A percentile compares a stretch with the other conserved stretches of the same genome.
phyloP scores from a whole-genome alignment of 2,113 vertebrate genomes.

The Arvicanthis niloticus region DNA sequence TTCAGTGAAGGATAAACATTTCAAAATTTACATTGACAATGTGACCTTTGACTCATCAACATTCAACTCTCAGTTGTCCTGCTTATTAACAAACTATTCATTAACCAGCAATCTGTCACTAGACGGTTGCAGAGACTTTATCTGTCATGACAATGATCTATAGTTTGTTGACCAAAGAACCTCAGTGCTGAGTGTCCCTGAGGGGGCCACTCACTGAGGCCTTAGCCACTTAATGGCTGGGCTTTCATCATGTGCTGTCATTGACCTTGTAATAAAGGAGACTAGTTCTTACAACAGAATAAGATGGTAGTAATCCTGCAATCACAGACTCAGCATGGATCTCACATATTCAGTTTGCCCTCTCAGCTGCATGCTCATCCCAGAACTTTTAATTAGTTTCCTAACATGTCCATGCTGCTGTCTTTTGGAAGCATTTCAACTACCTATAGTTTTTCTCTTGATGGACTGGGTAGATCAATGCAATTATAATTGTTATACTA shows the following conservation, averaged over 20 bases:
- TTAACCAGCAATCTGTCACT: constrained; percentile 83
- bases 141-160: constrained; percentile 78
- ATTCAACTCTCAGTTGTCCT: constrained; percentile 76
- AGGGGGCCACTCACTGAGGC: constrained; percentile 60
- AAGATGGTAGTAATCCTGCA: neutral
- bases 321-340: constrained; percentile 34
- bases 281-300: constrained; percentile 3
- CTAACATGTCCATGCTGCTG: constrained; percentile 69
- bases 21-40: constrained; percentile 63
- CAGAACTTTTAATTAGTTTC: constrained; percentile 65
- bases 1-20: constrained; percentile 65
- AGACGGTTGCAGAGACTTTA: constrained; percentile 78
- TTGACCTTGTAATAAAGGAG: constrained; percentile 54
- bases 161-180: constrained; percentile 65
- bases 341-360: constrained; percentile 43
- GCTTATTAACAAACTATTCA: constrained; percentile 80
- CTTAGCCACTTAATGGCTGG: neutral
- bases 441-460: constrained; percentile 27
- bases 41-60: constrained; percentile 78
- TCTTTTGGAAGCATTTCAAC: constrained; percentile 47
- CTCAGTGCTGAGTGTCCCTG: neutral
- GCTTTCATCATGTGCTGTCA: neutral
- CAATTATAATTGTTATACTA: constrained; percentile 20
- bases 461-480: neutral
- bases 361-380: constrained; percentile 3